Evolutionary conservation across 2,797 vertebrate genomes (phyloP).

Genomic region (Okamejei kenojei): DNA sequence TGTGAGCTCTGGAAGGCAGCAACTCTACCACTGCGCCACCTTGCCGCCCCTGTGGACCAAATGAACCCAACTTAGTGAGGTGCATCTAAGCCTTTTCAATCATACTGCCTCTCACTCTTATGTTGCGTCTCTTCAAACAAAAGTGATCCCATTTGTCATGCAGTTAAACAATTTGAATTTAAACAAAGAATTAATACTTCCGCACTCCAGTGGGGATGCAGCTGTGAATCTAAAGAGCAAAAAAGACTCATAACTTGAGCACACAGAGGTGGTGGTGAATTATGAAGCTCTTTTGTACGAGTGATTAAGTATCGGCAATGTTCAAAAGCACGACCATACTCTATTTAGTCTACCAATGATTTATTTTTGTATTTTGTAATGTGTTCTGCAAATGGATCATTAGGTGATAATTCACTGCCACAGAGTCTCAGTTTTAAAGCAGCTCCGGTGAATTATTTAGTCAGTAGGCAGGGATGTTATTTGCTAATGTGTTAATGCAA

Average conservation of each 20-base stretch:
- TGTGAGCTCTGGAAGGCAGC: too few relatives aligned
- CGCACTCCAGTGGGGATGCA: background rate
- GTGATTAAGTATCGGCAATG: background rate
- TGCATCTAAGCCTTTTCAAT: background rate
- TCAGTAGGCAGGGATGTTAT: background rate
- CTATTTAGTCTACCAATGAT: background rate
- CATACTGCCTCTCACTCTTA: background rate
- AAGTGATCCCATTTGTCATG: background rate
- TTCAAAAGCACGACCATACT: background rate
- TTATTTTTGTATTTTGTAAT: background rate
- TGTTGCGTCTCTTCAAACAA: background rate
- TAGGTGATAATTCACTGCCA: conserved; percentile 18
- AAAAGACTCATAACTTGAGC: background rate
- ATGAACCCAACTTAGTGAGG: too few relatives aligned
- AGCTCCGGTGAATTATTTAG: background rate
- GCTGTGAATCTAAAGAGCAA: background rate
- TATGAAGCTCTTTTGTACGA: background rate
- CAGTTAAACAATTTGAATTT: background rate
- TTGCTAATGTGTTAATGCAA: background rate
- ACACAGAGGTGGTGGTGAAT: background rate
- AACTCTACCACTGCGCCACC: too few relatives aligned
- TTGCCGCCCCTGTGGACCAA: too few relatives aligned
- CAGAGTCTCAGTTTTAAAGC: background rate
- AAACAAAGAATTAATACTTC: background rate
- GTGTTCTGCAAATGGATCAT: background rate